These are phyloP conservation scores for Scomber scombrus DNA, from an alignment of 2,113 vertebrate species.

Conservation along the genomic window DNA sequence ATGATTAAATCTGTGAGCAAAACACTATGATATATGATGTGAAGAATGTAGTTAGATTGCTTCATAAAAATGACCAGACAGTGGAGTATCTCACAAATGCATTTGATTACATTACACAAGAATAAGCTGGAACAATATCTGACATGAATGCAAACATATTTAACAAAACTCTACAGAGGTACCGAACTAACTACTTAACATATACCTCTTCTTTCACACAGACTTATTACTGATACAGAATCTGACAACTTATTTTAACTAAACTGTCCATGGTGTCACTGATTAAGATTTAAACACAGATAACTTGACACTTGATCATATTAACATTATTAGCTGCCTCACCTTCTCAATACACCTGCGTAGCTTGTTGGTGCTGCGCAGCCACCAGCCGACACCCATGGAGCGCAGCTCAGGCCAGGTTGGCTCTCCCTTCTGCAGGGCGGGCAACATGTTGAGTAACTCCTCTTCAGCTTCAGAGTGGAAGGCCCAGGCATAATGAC, in stretches of 20 bases:
- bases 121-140: not conserved
- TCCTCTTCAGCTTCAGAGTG: conserved; percentile 98
- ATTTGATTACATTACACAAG: no score
- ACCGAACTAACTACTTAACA: not conserved
- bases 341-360: conserved; percentile 97
- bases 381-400: conserved; percentile 98
- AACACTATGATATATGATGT: no score
- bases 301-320: not conserved
- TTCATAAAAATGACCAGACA: no score
- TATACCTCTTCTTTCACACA: not conserved
- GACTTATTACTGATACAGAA: not conserved
- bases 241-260: not conserved
- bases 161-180: not conserved
- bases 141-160: not conserved
- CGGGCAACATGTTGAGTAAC: conserved; percentile 92
- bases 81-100: no score
- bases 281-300: not conserved
- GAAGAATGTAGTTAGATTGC: no score
- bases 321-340: conserved; percentile 21
- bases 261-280: not conserved
- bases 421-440: conserved; percentile 91
- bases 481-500: conserved; percentile 98
- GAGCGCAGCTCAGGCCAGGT: conserved; percentile 95
- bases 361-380: conserved; percentile 91
- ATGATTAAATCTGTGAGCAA: no score